Conservation (phyloP, 2,797 vertebrate genomes). For the Pangasius mekongensis region DNA sequence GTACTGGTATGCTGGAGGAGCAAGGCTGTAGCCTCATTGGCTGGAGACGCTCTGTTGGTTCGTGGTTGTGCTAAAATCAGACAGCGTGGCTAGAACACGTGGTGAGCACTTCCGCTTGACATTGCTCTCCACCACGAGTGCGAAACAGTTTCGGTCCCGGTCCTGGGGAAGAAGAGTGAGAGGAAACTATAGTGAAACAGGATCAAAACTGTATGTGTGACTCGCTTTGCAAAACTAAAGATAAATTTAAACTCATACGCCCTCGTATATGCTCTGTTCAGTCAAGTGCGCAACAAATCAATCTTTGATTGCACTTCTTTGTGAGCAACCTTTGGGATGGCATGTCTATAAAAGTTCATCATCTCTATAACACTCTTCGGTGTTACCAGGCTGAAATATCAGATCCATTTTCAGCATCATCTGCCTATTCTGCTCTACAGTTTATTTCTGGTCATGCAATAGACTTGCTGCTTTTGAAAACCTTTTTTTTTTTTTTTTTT, state of each 20-base stretch:
- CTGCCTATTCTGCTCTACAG: not conserved
- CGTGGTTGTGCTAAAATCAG: conserved; percentile 63
- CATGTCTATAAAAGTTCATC: not conserved
- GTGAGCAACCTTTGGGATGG: not conserved
- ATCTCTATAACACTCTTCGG: not conserved
- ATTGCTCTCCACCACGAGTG: conserved; percentile 38
- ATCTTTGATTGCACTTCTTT: not conserved
- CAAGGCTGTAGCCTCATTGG: conserved; percentile 61
- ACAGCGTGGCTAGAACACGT: conserved; percentile 48
- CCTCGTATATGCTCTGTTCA: not conserved
- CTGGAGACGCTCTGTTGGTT: conserved; percentile 51
- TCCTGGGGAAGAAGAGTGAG: conserved; percentile 38
- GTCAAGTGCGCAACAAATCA: not conserved
- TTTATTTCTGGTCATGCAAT: not conserved
- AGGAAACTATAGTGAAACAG: conserved; percentile 48
- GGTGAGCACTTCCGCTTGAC: conserved; percentile 56
- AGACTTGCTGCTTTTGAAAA: not conserved
- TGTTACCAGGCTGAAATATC: not conserved
- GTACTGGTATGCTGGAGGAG: conserved; percentile 49
- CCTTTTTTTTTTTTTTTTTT: not conserved
- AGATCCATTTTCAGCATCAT: not conserved
- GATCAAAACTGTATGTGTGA: conserved; percentile 36
- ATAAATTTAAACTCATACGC: not conserved
- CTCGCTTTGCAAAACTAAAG: not conserved
- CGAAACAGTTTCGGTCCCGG: conserved; percentile 44